Percentiles rank a stretch among this genome's conserved stretches.
phyloP scores from a whole-genome alignment of 2,888 invertebrate genomes.

The Drosophila neotestacea region DNA sequence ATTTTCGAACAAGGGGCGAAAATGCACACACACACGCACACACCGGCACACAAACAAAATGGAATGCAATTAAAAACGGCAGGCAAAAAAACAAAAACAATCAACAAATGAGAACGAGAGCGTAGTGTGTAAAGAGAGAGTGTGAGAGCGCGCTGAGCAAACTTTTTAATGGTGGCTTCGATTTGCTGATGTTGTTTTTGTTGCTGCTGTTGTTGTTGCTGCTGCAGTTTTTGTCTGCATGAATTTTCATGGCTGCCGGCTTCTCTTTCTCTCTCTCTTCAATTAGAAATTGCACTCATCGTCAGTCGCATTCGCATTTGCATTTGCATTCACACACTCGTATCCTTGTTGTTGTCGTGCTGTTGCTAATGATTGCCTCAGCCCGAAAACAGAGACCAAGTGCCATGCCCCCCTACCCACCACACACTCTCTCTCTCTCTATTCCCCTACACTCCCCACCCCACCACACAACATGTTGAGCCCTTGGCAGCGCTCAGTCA shows the following conservation, averaged over 20 bases:
- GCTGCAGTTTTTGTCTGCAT: conserved; percentile 59
- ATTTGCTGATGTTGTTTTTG: conserved; percentile 60
- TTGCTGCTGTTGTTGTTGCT: conserved; percentile 42
- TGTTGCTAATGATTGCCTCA: conserved; percentile 80
- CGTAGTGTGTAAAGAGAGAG: conserved; percentile 9
- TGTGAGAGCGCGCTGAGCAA: conserved; percentile 24
- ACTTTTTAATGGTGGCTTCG: conserved; percentile 82
- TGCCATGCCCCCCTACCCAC: not conserved
- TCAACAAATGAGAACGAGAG: conserved; percentile 27
- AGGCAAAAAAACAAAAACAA: conserved; percentile 73
- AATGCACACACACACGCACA: conserved; percentile 39
- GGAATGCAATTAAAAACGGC: conserved; percentile 80
- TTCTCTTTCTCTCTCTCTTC: conserved; percentile 9
- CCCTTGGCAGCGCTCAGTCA: conserved; percentile 18
- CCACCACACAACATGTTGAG: not conserved
- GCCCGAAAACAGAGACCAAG: conserved; percentile 19
- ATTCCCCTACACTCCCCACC: not conserved
- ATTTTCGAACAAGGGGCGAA: conserved; percentile 45
- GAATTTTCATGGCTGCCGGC: conserved; percentile 76
- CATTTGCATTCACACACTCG: conserved; percentile 40
- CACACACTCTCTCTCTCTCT: not conserved
- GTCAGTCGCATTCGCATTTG: conserved; percentile 42
- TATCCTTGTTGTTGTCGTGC: conserved; percentile 60
- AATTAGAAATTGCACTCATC: conserved; percentile 57
- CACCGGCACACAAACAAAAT: conserved; percentile 63